phyloP scores from a whole-genome alignment of 2,888 invertebrate genomes.

The Chrysolina oricalcia region DNA sequence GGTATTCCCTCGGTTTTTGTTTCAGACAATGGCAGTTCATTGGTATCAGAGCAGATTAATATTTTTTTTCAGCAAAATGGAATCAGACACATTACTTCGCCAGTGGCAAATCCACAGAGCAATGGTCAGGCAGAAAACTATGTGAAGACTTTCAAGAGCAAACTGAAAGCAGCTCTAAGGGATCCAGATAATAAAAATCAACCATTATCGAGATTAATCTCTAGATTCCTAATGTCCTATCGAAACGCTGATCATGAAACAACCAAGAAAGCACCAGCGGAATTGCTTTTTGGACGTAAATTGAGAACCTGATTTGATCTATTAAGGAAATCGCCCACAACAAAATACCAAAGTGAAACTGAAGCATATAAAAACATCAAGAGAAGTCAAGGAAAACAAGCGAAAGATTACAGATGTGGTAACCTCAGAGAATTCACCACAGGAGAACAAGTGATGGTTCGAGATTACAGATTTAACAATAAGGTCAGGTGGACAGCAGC shows the following conservation, averaged over 20 bases:
- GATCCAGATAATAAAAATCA: constrained; percentile 14
- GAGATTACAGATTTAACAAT: constrained; percentile 24
- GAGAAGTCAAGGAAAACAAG: not conserved
- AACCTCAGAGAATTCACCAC: not conserved
- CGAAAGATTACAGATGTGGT: too few species aligned
- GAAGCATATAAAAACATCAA: not conserved
- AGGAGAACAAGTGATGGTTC: constrained; percentile 20
- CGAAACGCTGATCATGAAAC: not conserved
- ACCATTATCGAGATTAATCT: not conserved
- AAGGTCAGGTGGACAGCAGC: constrained; percentile 7
- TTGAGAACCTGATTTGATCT: constrained; percentile 34
- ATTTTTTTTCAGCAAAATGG: too few species aligned
- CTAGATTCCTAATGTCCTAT: not conserved
- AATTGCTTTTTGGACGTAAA: constrained; percentile 37
- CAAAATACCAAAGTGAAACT: not conserved
- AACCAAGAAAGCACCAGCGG: constrained; percentile 2
- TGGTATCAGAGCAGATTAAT: too few species aligned
- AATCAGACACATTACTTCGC: too few species aligned
- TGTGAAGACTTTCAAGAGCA: constrained; percentile 38
- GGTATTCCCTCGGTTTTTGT: too few species aligned
- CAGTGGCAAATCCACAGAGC: too few species aligned
- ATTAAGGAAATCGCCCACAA: constrained; percentile 16
- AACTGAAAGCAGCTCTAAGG: constrained; percentile 32
- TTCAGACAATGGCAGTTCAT: too few species aligned
- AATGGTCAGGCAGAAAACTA: constrained; percentile 31